Conservation (phyloP, 2,113 vertebrate genomes). For the Chlamydotis undulata region DNA sequence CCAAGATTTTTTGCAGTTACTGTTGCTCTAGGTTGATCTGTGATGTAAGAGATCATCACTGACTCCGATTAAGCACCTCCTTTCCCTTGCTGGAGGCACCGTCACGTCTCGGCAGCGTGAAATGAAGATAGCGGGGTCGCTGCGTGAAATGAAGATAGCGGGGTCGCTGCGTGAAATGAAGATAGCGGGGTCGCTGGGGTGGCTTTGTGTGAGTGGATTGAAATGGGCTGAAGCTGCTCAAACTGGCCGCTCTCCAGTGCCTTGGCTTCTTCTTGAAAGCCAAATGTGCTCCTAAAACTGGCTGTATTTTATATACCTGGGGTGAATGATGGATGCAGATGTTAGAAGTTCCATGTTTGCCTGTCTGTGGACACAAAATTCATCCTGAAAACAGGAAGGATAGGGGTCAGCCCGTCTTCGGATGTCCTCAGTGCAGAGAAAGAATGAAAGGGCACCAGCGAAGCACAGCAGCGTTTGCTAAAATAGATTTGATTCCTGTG, state of each 20-base stretch:
- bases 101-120: neutral
- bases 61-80: neutral
- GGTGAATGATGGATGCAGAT: rapidly evolving
- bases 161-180: neutral
- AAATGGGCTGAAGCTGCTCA: neutral
- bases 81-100: neutral
- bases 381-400: neutral
- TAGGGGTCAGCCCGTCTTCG: neutral
- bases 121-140: too few relatives aligned
- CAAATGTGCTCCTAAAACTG: rapidly evolving
- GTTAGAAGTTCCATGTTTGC: too few relatives aligned
- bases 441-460: neutral
- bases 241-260: neutral
- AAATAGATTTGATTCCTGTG: neutral
- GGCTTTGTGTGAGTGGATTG: neutral
- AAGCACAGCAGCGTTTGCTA: neutral
- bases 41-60: neutral
- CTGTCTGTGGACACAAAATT: neutral
- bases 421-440: neutral
- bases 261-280: neutral
- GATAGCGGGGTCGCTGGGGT: neutral
- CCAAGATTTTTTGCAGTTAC: neutral
- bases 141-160: neutral
- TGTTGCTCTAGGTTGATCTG: neutral
- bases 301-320: rapidly evolving